phyloP scores from a whole-genome alignment of 2,113 vertebrate genomes.

The Limnothrissa miodon region DNA sequence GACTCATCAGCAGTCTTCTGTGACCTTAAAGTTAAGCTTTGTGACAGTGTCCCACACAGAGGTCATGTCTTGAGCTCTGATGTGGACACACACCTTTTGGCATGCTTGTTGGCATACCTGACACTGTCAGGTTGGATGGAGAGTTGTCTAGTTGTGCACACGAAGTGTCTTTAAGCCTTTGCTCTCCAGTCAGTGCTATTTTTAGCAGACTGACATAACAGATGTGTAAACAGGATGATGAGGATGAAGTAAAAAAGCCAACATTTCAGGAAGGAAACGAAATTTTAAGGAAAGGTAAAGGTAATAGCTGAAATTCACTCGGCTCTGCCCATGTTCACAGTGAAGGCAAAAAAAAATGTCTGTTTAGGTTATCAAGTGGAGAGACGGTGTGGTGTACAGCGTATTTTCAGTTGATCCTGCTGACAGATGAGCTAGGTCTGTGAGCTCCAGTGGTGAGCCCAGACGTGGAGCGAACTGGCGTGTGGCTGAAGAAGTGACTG shows the following conservation, averaged over 20 bases:
- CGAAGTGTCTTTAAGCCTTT: background rate
- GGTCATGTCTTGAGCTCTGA: background rate
- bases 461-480: background rate
- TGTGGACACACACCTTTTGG: too few species aligned
- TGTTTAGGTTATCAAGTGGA: background rate
- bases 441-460: background rate
- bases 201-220: background rate
- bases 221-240: background rate
- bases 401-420: background rate
- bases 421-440: background rate
- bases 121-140: background rate
- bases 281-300: background rate
- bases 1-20: constrained; percentile 52
- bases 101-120: background rate
- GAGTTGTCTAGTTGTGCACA: background rate
- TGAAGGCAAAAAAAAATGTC: background rate
- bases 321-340: background rate
- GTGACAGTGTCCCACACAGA: constrained; percentile 28
- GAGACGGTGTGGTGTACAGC: background rate
- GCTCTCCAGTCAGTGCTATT: background rate
- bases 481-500: background rate
- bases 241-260: background rate
- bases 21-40: constrained; percentile 43
- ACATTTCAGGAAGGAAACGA: background rate
- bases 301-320: background rate